These are phyloP conservation scores for Conomelus anceps DNA, from an alignment of 2,888 invertebrate species.

Conservation along the genomic window DNA sequence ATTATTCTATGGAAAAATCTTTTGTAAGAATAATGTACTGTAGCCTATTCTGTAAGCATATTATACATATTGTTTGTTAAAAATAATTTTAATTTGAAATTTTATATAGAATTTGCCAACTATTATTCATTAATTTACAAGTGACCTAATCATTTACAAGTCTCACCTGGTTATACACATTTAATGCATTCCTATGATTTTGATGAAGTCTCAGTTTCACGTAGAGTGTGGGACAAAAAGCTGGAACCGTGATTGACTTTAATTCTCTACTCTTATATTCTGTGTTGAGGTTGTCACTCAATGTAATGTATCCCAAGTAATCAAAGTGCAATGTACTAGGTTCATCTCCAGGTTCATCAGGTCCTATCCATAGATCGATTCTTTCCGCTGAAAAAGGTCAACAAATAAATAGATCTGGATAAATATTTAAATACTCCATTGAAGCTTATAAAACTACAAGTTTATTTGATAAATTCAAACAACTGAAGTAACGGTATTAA, in stretches of 20 bases:
- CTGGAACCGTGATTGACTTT: slow-evolving; percentile 77
- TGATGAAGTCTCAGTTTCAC: slow-evolving; percentile 78
- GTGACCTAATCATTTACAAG: background rate
- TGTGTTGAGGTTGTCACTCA: slow-evolving; percentile 71
- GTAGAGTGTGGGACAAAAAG: slow-evolving; percentile 59
- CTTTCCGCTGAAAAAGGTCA: slow-evolving; percentile 53
- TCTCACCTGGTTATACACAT: slow-evolving; percentile 73
- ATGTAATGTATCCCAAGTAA: slow-evolving; percentile 65
- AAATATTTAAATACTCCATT: too few relatives aligned
- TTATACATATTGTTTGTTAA: background rate
- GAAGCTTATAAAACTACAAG: too few relatives aligned
- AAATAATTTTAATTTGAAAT: background rate
- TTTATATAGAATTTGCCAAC: background rate
- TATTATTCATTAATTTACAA: slow-evolving; percentile 6
- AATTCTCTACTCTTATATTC: slow-evolving; percentile 74
- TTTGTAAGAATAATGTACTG: too few relatives aligned
- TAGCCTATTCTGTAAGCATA: too few relatives aligned
- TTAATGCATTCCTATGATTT: slow-evolving; percentile 75
- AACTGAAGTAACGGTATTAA: too few relatives aligned
- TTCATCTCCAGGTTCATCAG: slow-evolving; percentile 45
- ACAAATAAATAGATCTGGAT: too few relatives aligned
- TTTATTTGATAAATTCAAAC: too few relatives aligned
- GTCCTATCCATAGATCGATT: slow-evolving; percentile 61
- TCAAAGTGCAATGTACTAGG: slow-evolving; percentile 50
- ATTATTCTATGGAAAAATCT: too few relatives aligned